Percentiles rank a stretch among this genome's conserved stretches.
Evolutionary conservation across 1,140 invertebrate genomes (phyloP).

Genomic region (Spodoptera frugiperda): DNA sequence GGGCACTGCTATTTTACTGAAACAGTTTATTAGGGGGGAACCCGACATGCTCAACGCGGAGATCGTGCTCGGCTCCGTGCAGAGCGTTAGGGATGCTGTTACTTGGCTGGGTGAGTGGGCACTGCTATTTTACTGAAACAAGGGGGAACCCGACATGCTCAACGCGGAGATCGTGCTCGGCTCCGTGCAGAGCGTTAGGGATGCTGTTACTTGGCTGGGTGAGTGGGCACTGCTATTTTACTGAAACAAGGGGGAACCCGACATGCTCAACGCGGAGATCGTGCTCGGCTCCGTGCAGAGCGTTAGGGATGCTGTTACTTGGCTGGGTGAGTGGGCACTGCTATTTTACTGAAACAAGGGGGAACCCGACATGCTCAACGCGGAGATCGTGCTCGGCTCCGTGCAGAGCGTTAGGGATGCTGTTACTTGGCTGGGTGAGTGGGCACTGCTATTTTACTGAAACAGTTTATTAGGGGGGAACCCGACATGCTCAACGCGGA

Average conservation of each 20-base stretch:
- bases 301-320: conserved; percentile 97
- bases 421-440: no score
- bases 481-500: no score
- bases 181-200: conserved; percentile 97
- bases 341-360: no score
- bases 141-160: conserved; percentile 98
- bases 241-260: no score
- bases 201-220: conserved; percentile 96
- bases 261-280: conserved; percentile 99
- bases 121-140: no score
- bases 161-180: conserved; percentile 99
- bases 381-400: no score
- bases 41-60: conserved; percentile 99
- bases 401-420: no score
- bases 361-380: no score
- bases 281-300: conserved; percentile 98
- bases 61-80: conserved; percentile 98
- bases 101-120: conserved; percentile 90
- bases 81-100: conserved; percentile 97
- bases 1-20: no score
- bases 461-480: no score
- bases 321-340: conserved; percentile 86
- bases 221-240: conserved; percentile 50
- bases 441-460: no score
- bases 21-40: no score